Conservation (phyloP, 2,113 vertebrate species). For the Nothobranchius furzeri region DNA sequence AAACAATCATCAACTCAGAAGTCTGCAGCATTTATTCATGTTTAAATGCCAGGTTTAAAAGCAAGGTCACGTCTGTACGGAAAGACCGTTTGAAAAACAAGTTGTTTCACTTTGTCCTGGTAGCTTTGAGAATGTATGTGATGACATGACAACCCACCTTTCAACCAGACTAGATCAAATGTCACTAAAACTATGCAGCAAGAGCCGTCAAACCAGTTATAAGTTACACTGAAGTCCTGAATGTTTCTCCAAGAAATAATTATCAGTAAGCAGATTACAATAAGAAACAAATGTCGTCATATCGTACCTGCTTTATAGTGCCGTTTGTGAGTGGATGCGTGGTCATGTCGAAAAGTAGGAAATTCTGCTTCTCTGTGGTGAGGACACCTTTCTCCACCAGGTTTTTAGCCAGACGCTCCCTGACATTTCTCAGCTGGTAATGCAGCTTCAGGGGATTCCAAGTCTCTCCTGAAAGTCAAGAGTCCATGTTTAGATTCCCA, state of each 20-base stretch:
- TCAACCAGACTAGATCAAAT: too few species aligned
- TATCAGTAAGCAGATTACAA: neutral
- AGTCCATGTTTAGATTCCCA: neutral
- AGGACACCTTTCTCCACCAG: constrained; percentile 97
- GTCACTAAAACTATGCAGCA: too few species aligned
- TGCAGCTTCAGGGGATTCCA: constrained; percentile 98
- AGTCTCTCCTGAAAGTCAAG: constrained; percentile 85
- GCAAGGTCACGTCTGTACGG: neutral
- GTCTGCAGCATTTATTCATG: neutral
- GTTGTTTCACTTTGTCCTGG: neutral
- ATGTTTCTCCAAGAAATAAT: neutral
- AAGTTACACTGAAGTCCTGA: neutral
- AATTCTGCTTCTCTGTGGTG: constrained; percentile 99
- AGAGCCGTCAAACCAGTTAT: neutral
- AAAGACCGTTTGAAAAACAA: neutral
- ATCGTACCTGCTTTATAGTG: constrained; percentile 86
- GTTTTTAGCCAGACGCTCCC: constrained; percentile 95
- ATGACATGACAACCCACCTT: too few species aligned
- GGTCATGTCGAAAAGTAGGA: constrained; percentile 98
- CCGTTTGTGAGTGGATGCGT: constrained; percentile 97
- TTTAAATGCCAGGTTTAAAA: neutral
- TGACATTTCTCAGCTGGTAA: constrained; percentile 94
- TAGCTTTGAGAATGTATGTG: neutral
- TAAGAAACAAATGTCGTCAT: neutral
- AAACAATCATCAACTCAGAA: too few species aligned